These are phyloP conservation scores for Ceuthmochares aereus DNA, from an alignment of 2,113 vertebrate species.

Conservation along the genomic window DNA sequence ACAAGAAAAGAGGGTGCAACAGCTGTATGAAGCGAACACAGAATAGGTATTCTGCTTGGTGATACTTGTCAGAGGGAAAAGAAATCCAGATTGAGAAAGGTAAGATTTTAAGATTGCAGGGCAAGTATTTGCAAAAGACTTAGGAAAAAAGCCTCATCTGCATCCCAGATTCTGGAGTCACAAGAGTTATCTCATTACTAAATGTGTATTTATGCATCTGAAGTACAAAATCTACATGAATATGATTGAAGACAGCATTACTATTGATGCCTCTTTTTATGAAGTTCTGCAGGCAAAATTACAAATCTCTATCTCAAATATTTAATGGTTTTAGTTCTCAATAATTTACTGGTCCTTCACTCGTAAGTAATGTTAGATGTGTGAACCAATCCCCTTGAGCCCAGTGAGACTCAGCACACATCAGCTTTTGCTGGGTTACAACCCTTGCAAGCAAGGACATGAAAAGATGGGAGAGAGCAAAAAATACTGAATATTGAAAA, in stretches of 20 bases:
- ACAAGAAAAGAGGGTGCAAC: background rate
- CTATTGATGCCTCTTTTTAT: background rate
- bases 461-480: background rate
- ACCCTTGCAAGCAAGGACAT: rapidly evolving
- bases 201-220: background rate
- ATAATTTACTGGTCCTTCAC: background rate
- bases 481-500: background rate
- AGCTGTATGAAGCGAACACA: background rate
- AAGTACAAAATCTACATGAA: background rate
- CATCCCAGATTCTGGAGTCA: background rate
- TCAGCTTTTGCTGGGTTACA: background rate
- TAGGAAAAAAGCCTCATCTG: rapidly evolving
- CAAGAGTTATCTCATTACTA: background rate
- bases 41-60: background rate
- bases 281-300: background rate
- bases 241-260: background rate
- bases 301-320: background rate
- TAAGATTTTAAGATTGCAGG: background rate
- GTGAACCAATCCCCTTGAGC: background rate
- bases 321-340: background rate
- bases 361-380: background rate
- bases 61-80: background rate
- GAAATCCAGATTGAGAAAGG: background rate
- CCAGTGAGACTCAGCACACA: background rate
- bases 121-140: background rate